Conservation (phyloP, 2,888 invertebrate species). For the Eupithecia abbreviata region DNA sequence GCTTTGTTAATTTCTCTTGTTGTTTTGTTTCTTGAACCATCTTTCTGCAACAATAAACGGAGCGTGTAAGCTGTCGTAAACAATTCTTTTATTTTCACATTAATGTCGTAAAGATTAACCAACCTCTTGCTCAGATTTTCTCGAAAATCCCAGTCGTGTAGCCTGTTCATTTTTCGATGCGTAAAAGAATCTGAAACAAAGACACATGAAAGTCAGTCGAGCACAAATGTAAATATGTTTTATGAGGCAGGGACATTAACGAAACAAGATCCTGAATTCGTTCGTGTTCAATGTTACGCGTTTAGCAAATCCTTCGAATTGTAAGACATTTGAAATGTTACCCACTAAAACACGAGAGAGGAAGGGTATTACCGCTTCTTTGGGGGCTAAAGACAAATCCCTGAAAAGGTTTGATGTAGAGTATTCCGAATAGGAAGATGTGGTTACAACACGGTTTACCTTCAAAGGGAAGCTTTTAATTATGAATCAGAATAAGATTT, state of each 20-base stretch:
- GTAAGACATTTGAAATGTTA: constrained; percentile 16
- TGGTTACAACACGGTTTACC: constrained; percentile 28
- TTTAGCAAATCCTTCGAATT: constrained; percentile 15
- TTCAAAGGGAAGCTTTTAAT: not conserved
- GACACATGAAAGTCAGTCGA: constrained; percentile 46
- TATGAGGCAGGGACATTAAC: constrained; percentile 33
- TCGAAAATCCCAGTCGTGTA: constrained; percentile 65
- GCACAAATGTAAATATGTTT: constrained; percentile 45
- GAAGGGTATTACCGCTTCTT: constrained; percentile 22
- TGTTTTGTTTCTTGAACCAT: constrained; percentile 59
- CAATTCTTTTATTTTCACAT: constrained; percentile 4
- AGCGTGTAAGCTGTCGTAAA: constrained; percentile 42
- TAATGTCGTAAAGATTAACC: constrained; percentile 43
- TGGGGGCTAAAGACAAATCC: constrained; percentile 40
- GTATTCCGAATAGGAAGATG: constrained; percentile 24
- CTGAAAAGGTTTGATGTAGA: constrained; percentile 23
- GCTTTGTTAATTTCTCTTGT: constrained; percentile 52
- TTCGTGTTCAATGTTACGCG: constrained; percentile 11
- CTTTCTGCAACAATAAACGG: constrained; percentile 70
- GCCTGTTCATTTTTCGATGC: constrained; percentile 66
- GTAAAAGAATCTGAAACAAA: constrained; percentile 70
- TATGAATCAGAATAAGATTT: not conserved
- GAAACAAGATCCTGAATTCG: constrained; percentile 12
- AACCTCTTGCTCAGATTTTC: constrained; percentile 63
- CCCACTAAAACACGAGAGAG: constrained; percentile 24